These are phyloP conservation scores for Pipistrellus kuhlii DNA, from an alignment of 2,797 vertebrate genomes.

Conservation along the genomic window DNA sequence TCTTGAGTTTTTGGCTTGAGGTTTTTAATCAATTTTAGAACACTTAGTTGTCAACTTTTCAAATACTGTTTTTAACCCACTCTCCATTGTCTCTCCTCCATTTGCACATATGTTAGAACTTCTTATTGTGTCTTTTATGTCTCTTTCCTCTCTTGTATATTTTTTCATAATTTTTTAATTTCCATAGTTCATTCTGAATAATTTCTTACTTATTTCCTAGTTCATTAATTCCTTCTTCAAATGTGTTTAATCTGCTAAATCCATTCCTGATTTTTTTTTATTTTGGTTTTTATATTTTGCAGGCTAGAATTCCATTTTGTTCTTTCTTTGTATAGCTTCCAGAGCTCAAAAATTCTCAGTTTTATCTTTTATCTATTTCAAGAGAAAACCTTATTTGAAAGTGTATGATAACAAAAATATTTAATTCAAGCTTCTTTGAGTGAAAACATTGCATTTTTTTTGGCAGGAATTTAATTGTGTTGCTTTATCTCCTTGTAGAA, in stretches of 20 bases:
- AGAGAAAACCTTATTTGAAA: constrained; percentile 31
- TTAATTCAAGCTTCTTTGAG: neutral
- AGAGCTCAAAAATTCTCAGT: neutral
- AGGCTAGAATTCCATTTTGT: constrained; percentile 5
- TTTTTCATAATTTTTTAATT: neutral
- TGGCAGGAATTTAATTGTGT: neutral
- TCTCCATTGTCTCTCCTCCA: neutral
- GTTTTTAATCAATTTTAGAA: neutral
- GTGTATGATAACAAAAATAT: constrained; percentile 4
- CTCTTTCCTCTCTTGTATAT: neutral
- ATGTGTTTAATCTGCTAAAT: neutral
- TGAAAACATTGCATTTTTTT: neutral
- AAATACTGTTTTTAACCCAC: neutral
- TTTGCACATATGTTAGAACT: neutral
- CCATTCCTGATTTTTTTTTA: neutral
- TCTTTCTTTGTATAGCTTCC: neutral
- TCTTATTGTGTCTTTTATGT: neutral
- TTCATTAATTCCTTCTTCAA: neutral
- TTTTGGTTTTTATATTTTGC: neutral
- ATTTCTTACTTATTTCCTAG: neutral
- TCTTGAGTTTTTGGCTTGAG: neutral
- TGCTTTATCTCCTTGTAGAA: neutral
- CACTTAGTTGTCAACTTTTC: neutral
- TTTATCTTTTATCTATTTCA: neutral
- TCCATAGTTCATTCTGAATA: neutral